Evolutionary conservation across 2,797 vertebrate species (phyloP), one percentile per base, ranked within the genome.

Genomic region (Myripristis murdjan): DNA sequence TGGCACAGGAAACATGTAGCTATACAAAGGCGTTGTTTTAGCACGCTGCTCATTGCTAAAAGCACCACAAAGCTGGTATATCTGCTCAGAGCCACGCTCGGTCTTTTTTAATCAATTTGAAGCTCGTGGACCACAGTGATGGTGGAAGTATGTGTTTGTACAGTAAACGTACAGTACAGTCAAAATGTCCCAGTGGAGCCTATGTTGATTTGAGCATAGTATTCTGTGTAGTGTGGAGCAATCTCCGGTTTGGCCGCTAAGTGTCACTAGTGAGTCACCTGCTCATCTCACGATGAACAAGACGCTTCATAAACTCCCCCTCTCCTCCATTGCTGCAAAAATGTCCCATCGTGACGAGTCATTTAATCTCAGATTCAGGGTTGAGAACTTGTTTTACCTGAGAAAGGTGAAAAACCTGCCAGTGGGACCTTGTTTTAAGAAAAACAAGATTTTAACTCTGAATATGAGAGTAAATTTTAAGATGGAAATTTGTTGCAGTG

Each of bases 151-250:
- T 24, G 75, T 90, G 43, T 79, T 82, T 68, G 76, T 85, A 83
- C 85, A 82, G 83, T 90, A 65, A 75, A 71, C 53, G 65, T 87
- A 64, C 77, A 31, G 83, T 87, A 53, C 57, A 67, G 72, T 85
- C 69, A 49, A 28, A 64, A 23, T 77, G 77, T 86, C 56, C 41
- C 72, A 37, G 68, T 84, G 64, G 73, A 64, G 62, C 48, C 62
- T 60, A 24, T 23, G 75, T 70, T 33, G 26, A 53, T 61, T 60
- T 72, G 53, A 64, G 73, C 70, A 23, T 74, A 0, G 55, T 82
- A 73, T 65, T 77, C 66, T 55, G 57, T 81, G 79, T 82, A 74
- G 77, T 68, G 73, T 85, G 79, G 64, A 64, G 70, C 59, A 69
- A 70, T 82, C 68, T 61, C 68, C 83, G 71, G 58, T 80, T 70